phyloP scores from a whole-genome alignment of 2,888 invertebrate species.

The Lamellibrachia columna region DNA sequence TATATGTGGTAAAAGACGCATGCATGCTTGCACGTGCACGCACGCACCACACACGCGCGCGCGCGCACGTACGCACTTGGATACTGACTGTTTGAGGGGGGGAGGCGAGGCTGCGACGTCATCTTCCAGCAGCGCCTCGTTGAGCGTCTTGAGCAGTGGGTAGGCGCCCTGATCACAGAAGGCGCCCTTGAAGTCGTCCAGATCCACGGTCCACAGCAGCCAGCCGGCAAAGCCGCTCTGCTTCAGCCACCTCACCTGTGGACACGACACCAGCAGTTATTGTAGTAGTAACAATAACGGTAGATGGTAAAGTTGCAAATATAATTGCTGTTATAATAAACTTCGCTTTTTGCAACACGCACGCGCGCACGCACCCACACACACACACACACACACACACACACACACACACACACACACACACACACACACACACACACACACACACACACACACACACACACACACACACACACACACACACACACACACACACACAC shows the following conservation, averaged over 20 bases:
- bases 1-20: not conserved
- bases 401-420: too few species aligned
- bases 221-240: slow-evolving; percentile 19
- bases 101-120: not conserved
- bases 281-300: not conserved
- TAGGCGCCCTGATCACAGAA: slow-evolving; percentile 19
- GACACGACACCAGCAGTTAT: not conserved
- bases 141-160: slow-evolving; percentile 21
- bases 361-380: too few species aligned
- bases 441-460: too few species aligned
- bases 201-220: slow-evolving; percentile 1
- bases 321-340: too few species aligned
- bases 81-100: not conserved
- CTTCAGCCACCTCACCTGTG: slow-evolving; percentile 19
- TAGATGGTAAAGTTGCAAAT: too few species aligned
- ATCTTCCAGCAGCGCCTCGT: not conserved
- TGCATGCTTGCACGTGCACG: not conserved
- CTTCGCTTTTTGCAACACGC: too few species aligned
- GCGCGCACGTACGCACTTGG: not conserved
- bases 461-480: too few species aligned
- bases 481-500: too few species aligned
- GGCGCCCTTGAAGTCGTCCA: slow-evolving; percentile 21
- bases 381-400: too few species aligned
- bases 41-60: not conserved
- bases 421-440: too few species aligned